These are phyloP conservation scores for Lochmaea capreae DNA, from an alignment of 2,888 invertebrate species.

Conservation along the genomic window DNA sequence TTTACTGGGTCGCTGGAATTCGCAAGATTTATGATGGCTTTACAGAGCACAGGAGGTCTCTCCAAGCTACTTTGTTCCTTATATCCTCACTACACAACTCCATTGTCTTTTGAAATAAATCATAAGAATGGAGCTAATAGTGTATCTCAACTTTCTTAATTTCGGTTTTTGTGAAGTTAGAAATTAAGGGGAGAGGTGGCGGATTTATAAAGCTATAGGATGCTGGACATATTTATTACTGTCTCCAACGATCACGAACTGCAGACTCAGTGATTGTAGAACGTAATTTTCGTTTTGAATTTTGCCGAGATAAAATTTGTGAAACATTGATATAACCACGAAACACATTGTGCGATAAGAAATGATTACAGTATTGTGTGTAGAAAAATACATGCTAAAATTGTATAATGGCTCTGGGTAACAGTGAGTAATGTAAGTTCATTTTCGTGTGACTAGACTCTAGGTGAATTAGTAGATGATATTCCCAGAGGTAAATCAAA, in stretches of 20 bases:
- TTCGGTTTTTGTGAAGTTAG: constrained; percentile 26
- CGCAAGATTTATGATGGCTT: constrained; percentile 42
- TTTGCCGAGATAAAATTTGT: no score
- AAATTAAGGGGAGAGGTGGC: constrained; percentile 15
- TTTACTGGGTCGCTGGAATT: constrained; percentile 43
- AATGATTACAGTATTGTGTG: no score
- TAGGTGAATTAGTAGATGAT: no score
- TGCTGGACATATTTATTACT: constrained; percentile 5
- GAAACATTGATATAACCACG: no score
- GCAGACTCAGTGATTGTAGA: not conserved
- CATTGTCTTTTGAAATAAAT: constrained; percentile 40
- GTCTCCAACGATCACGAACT: no score
- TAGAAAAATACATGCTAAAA: no score
- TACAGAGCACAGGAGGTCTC: constrained; percentile 38
- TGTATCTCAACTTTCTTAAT: constrained; percentile 42
- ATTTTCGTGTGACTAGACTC: no score
- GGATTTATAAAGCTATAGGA: constrained; percentile 26
- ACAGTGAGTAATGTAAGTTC: no score
- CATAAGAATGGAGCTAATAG: constrained; percentile 40
- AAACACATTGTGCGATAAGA: no score
- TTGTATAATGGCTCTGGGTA: no score
- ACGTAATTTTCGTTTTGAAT: no score
- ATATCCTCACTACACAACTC: constrained; percentile 41
- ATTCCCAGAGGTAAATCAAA: no score
- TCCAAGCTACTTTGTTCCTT: constrained; percentile 39